These are phyloP conservation scores for Sturnus vulgaris DNA, from an alignment of 2,113 vertebrate genomes.

Conservation along the genomic window DNA sequence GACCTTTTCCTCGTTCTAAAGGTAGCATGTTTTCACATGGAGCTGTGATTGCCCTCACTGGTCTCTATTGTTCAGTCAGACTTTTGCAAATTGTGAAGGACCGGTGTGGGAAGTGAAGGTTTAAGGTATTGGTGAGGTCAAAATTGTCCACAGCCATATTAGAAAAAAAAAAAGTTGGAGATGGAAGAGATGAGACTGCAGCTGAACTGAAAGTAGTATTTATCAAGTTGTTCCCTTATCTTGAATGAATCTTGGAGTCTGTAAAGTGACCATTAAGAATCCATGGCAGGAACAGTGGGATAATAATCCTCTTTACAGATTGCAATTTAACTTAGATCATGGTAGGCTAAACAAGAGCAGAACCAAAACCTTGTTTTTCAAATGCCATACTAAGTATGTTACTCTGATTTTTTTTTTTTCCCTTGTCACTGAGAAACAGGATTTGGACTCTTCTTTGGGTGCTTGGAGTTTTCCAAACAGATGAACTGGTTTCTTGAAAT, in stretches of 20 bases:
- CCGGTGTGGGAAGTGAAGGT: accelerated
- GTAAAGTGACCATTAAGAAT: neutral
- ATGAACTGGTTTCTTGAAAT: neutral
- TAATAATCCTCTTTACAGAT: neutral
- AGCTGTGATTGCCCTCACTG: neutral
- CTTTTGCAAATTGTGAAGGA: neutral
- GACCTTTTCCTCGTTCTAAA: neutral
- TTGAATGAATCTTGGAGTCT: neutral
- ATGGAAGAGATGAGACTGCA: neutral
- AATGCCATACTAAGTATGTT: neutral
- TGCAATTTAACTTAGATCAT: conserved; percentile 1
- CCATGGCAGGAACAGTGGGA: neutral
- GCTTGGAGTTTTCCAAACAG: neutral
- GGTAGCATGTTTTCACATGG: neutral
- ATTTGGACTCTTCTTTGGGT: neutral
- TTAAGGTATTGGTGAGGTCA: neutral
- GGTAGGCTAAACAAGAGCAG: neutral
- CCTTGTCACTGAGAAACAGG: neutral
- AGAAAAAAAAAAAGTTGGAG: neutral
- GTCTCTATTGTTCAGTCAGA: neutral
- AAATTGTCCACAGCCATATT: neutral
- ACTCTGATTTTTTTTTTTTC: neutral
- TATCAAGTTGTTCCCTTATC: neutral
- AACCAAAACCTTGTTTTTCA: neutral
- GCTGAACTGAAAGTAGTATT: neutral